Conservation (phyloP, 2,888 invertebrate genomes). For the Ectropis crepuscularia region DNA sequence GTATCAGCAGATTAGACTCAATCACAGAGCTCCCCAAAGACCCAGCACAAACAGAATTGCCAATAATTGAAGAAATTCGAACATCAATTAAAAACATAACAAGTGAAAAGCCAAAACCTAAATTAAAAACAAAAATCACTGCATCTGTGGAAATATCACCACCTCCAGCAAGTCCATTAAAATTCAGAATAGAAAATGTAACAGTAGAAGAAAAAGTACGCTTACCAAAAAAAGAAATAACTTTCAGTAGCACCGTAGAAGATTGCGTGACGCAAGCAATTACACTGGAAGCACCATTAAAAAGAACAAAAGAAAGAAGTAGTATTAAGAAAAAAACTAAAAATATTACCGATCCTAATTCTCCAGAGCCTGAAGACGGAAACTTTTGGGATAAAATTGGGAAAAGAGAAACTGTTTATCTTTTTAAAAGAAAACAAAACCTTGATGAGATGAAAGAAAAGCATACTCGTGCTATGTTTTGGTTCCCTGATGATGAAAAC, state of each 20-base stretch:
- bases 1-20: conserved; percentile 73
- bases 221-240: conserved; percentile 69
- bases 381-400: conserved; percentile 89
- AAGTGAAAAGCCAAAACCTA: conserved; percentile 64
- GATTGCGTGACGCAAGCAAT: conserved; percentile 44
- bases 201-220: conserved; percentile 84
- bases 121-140: conserved; percentile 83
- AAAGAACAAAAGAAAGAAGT: conserved; percentile 47
- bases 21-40: conserved; percentile 76
- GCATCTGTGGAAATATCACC: conserved; percentile 81
- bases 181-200: conserved; percentile 83
- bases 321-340: conserved; percentile 53
- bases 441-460: conserved; percentile 73
- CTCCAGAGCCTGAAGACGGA: conserved; percentile 75
- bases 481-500: conserved; percentile 68
- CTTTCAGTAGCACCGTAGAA: conserved; percentile 65
- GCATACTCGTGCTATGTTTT: conserved; percentile 64
- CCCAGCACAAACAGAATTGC: conserved; percentile 54
- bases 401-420: conserved; percentile 87
- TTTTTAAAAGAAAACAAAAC: conserved; percentile 82
- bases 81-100: conserved; percentile 52
- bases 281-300: conserved; percentile 39
- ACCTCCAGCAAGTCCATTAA: conserved; percentile 74
- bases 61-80: conserved; percentile 78
- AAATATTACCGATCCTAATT: conserved; percentile 49